Percentiles rank a stretch among this genome's conserved stretches.
Conservation (phyloP, 2,113 vertebrate species). For the Nothoprocta perdicaria region DNA sequence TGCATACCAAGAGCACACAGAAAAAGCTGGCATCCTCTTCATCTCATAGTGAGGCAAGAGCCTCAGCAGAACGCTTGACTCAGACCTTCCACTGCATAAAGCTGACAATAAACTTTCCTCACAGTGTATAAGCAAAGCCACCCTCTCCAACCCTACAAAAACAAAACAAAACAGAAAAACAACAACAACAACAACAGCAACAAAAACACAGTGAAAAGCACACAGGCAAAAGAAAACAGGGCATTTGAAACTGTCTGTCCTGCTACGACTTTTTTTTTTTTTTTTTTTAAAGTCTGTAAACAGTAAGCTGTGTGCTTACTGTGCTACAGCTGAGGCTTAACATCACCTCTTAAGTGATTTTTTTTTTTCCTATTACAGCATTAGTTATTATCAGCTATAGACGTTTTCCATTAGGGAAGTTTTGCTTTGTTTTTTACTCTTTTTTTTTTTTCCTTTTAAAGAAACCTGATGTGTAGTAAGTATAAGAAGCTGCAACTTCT, state of each 20-base stretch:
- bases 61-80: background rate
- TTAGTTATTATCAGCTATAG: background rate
- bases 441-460: no score
- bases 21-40: background rate
- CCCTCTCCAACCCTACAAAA: no score
- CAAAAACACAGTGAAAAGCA: fast-evolving
- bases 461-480: background rate
- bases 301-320: background rate
- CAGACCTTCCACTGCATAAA: background rate
- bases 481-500: background rate
- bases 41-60: background rate
- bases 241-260: background rate
- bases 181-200: background rate
- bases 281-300: background rate
- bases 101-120: background rate
- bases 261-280: background rate
- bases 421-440: no score
- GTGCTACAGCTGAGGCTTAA: background rate
- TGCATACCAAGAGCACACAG: background rate
- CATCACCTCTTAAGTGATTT: background rate
- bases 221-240: background rate
- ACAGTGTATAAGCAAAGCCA: background rate
- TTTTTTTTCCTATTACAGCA: background rate
- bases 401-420: background rate
- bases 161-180: no score